phyloP scores from a whole-genome alignment of 2,797 vertebrate species.

The Sebastes vulpes region DNA sequence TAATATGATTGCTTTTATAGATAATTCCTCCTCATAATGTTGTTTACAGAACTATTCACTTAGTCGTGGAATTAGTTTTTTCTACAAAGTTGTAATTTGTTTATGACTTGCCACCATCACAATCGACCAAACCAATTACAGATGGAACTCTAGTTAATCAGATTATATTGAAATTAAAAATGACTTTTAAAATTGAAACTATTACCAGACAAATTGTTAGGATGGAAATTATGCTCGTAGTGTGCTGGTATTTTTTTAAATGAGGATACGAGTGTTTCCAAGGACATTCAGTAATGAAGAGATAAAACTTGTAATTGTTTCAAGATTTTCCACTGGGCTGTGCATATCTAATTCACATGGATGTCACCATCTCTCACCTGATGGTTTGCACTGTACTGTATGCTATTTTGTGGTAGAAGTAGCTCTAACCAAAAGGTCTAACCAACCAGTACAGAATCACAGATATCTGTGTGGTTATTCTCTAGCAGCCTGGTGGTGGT shows the following conservation, averaged over 20 bases:
- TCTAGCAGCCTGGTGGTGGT: neutral
- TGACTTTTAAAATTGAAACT: conserved; percentile 18
- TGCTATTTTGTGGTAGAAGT: neutral
- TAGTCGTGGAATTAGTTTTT: conserved; percentile 8
- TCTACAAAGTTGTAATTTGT: conserved; percentile 1
- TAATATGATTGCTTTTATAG: conserved; percentile 3
- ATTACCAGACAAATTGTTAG: neutral
- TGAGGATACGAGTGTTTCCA: neutral
- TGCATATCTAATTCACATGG: neutral
- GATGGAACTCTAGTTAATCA: conserved; percentile 5
- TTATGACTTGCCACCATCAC: conserved; percentile 1
- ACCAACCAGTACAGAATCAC: neutral
- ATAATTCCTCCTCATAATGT: conserved; percentile 1
- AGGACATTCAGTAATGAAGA: neutral
- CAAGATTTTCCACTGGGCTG: neutral
- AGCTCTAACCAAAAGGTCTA: neutral
- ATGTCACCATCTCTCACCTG: neutral
- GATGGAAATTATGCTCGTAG: neutral
- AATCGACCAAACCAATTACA: conserved; percentile 28
- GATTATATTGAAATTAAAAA: conserved; percentile 21
- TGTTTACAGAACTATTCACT: conserved; percentile 18
- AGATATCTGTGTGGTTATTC: neutral
- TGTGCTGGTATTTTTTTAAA: neutral
- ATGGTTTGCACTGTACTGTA: neutral
- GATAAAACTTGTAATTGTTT: neutral